phyloP scores from a whole-genome alignment of 1,140 invertebrate genomes.

The Ectropis grisescens region DNA sequence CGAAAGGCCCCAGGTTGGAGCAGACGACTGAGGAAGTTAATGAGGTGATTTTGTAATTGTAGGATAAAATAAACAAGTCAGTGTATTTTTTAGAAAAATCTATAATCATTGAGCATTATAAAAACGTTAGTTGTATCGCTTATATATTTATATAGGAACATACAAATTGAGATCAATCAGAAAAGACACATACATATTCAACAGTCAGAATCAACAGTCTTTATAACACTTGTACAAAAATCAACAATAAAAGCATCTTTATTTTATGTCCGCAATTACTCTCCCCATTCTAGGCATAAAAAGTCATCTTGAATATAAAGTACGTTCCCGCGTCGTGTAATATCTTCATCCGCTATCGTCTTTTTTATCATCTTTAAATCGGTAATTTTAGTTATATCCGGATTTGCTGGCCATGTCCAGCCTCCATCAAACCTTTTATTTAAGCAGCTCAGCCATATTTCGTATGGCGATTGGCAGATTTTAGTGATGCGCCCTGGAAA shows the following conservation, averaged over 20 bases:
- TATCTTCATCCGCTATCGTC: constrained; percentile 1
- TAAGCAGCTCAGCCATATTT: constrained; percentile 1
- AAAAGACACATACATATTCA: constrained; percentile 1
- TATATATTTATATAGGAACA: constrained; percentile 1
- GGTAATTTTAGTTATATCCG: constrained; percentile 1
- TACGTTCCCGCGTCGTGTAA: neutral
- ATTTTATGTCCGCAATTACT: neutral
- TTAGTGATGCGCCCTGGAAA: constrained; percentile 1
- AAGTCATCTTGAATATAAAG: constrained; percentile 1
- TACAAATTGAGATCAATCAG: constrained; percentile 1
- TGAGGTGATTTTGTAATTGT: neutral
- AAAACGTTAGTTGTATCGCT: neutral
- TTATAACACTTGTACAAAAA: neutral
- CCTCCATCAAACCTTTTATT: constrained; percentile 1
- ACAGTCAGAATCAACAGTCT: constrained; percentile 1
- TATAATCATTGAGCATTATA: constrained; percentile 1
- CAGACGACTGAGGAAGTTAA: neutral
- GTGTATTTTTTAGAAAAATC: constrained; percentile 1
- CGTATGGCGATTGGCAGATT: neutral
- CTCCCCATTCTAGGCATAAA: constrained; percentile 1
- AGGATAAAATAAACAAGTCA: neutral
- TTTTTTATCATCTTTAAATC: constrained; percentile 2
- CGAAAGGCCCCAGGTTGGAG: neutral
- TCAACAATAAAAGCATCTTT: neutral
- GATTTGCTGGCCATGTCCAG: constrained; percentile 1